Evolutionary conservation across 2,888 invertebrate genomes (phyloP).

Genomic region (Clepsis dumicolana): DNA sequence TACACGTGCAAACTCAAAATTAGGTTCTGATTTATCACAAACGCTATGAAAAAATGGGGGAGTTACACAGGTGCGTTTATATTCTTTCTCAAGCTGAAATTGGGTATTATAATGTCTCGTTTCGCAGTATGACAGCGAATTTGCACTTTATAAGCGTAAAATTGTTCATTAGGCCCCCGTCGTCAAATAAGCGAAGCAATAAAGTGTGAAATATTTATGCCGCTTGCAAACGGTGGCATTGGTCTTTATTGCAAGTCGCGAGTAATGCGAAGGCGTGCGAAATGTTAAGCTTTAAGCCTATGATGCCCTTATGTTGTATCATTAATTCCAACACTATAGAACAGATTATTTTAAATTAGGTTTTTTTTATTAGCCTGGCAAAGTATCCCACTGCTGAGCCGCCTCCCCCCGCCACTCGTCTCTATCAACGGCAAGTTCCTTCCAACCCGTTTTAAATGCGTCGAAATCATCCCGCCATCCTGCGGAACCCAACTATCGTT

Average conservation of each 20-base stretch:
- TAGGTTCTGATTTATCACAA: slow-evolving; percentile 36
- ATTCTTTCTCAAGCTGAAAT: slow-evolving; percentile 79
- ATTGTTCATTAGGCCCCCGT: slow-evolving; percentile 79
- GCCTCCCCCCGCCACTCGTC: too few relatives aligned
- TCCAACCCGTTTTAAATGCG: too few relatives aligned
- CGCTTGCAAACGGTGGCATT: slow-evolving; percentile 51
- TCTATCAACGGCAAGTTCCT: too few relatives aligned
- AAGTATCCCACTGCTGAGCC: too few relatives aligned
- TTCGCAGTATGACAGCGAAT: slow-evolving; percentile 80
- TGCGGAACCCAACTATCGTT: too few relatives aligned
- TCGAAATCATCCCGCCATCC: too few relatives aligned
- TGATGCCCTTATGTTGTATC: too few relatives aligned
- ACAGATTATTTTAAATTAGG: too few relatives aligned
- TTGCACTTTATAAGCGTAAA: slow-evolving; percentile 84
- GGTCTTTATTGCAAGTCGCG: slow-evolving; percentile 21
- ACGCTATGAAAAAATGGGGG: slow-evolving; percentile 44
- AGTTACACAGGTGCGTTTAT: slow-evolving; percentile 70
- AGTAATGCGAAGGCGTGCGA: neutral
- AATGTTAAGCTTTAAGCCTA: neutral
- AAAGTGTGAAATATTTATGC: slow-evolving; percentile 77
- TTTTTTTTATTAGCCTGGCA: too few relatives aligned
- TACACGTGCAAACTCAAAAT: slow-evolving; percentile 26
- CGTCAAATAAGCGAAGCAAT: slow-evolving; percentile 72
- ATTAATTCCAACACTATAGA: too few relatives aligned
- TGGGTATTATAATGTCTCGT: slow-evolving; percentile 81